A percentile compares a stretch with the other conserved stretches of the same genome.
phyloP scores from a whole-genome alignment of 35 echinoderm and acorn worm species.

The Ophiothrix spiculata region DNA sequence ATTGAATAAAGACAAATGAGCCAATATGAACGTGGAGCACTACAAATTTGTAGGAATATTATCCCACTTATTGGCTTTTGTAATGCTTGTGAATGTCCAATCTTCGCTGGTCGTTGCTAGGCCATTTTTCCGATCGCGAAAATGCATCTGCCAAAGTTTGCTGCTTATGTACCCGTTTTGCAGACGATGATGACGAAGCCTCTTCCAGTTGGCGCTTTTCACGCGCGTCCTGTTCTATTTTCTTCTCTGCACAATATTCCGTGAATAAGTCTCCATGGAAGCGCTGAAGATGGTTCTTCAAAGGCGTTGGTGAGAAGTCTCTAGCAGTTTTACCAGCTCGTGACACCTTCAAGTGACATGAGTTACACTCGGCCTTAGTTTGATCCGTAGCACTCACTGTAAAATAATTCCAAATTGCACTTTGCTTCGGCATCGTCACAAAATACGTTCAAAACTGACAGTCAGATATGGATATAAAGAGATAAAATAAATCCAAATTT shows the following conservation, averaged over 20 bases:
- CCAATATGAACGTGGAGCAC: too few species aligned
- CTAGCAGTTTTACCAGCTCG: neutral
- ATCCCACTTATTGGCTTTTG: too few species aligned
- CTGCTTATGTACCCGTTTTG: neutral
- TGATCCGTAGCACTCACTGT: neutral
- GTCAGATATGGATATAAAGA: too few species aligned
- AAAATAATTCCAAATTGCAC: slow-evolving; percentile 16
- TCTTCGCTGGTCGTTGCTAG: neutral
- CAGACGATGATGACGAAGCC: neutral
- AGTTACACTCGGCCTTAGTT: neutral
- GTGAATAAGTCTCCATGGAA: neutral
- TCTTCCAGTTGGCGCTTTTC: neutral
- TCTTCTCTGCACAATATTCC: neutral
- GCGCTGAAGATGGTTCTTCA: neutral
- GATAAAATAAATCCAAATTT: too few species aligned
- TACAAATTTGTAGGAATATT: too few species aligned
- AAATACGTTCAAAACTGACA: too few species aligned
- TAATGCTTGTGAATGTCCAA: neutral
- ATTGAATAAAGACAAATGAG: too few species aligned
- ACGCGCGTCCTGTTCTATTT: neutral
- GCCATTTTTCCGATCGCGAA: neutral
- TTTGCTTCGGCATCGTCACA: too few species aligned
- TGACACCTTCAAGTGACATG: neutral
- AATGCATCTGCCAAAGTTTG: neutral
- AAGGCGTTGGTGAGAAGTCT: slow-evolving; percentile 3